phyloP scores from a whole-genome alignment of 1,140 invertebrate species.

The Zophobas atratus region DNA sequence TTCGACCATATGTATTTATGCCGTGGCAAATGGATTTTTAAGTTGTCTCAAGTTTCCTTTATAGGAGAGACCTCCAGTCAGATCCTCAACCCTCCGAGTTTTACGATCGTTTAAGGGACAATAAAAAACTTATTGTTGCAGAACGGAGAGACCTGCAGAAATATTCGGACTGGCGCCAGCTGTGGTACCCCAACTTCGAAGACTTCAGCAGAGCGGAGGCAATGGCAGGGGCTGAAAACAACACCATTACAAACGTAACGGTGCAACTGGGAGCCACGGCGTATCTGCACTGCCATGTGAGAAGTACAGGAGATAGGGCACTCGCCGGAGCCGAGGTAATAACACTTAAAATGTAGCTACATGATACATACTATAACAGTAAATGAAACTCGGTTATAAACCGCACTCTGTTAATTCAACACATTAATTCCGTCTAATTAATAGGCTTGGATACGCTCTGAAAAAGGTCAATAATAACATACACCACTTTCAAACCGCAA shows the following conservation, averaged over 20 bases:
- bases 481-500: slow-evolving; percentile 26
- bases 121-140: slow-evolving; percentile 53
- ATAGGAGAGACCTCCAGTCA: slow-evolving; percentile 2
- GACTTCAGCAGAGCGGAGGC: slow-evolving; percentile 64
- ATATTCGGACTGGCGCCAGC: slow-evolving; percentile 64
- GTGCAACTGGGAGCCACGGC: slow-evolving; percentile 81
- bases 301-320: slow-evolving; percentile 73
- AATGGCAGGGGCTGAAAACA: slow-evolving; percentile 69
- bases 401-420: slow-evolving; percentile 15
- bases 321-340: slow-evolving; percentile 65
- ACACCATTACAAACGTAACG: slow-evolving; percentile 80
- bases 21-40: slow-evolving; percentile 22
- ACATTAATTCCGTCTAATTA: slow-evolving; percentile 7
- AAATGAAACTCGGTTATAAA: slow-evolving; percentile 29
- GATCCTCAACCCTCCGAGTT: slow-evolving; percentile 14
- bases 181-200: slow-evolving; percentile 66
- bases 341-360: slow-evolving; percentile 32
- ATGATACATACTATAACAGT: slow-evolving; percentile 16
- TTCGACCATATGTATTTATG: slow-evolving; percentile 9
- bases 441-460: not conserved
- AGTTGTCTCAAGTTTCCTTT: slow-evolving; percentile 35
- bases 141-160: slow-evolving; percentile 59
- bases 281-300: slow-evolving; percentile 81
- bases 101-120: slow-evolving; percentile 33
- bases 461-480: slow-evolving; percentile 9